A percentile compares a stretch with the other conserved stretches of the same genome.
phyloP scores from a whole-genome alignment of 2,888 invertebrate genomes.

The Drosophila pseudotalamancana region DNA sequence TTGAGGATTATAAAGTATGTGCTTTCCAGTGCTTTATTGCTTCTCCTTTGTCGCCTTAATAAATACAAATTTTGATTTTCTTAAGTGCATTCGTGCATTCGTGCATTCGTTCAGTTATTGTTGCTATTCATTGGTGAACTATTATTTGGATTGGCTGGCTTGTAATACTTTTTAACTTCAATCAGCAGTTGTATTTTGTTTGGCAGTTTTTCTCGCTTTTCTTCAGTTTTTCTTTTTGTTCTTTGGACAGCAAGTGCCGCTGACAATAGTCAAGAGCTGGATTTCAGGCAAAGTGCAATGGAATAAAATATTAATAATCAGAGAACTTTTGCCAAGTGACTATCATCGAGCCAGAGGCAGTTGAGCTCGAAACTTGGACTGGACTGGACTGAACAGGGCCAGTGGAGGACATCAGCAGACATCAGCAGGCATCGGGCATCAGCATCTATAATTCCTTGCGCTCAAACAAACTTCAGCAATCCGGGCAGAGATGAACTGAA shows the following conservation, averaged over 20 bases:
- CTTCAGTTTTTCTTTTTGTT: conserved; percentile 28
- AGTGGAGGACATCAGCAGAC: conserved; percentile 41
- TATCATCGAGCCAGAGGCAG: conserved; percentile 56
- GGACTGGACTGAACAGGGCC: conserved; percentile 14
- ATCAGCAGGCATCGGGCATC: conserved; percentile 33
- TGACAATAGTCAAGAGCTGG: conserved; percentile 56
- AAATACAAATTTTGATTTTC: neutral
- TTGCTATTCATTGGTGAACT: conserved; percentile 34
- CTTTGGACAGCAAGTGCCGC: conserved; percentile 59
- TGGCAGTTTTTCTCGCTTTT: conserved; percentile 38
- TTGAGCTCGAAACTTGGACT: conserved; percentile 20
- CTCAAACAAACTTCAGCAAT: conserved; percentile 65
- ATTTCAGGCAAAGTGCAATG: conserved; percentile 56
- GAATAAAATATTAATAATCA: conserved; percentile 76
- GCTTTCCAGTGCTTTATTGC: neutral
- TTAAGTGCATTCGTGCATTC: conserved; percentile 15
- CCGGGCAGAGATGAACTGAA: conserved; percentile 22
- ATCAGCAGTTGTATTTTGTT: conserved; percentile 55
- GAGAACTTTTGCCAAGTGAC: conserved; percentile 71
- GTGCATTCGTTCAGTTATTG: neutral
- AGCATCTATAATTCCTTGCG: conserved; percentile 68
- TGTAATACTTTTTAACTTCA: conserved; percentile 43
- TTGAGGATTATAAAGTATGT: too few relatives aligned
- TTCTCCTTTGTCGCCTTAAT: too few relatives aligned
- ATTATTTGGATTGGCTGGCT: conserved; percentile 41